Percentiles rank a stretch among this genome's conserved stretches.
Conservation (phyloP, 2,113 vertebrate species). For the Fukomys damarensis region DNA sequence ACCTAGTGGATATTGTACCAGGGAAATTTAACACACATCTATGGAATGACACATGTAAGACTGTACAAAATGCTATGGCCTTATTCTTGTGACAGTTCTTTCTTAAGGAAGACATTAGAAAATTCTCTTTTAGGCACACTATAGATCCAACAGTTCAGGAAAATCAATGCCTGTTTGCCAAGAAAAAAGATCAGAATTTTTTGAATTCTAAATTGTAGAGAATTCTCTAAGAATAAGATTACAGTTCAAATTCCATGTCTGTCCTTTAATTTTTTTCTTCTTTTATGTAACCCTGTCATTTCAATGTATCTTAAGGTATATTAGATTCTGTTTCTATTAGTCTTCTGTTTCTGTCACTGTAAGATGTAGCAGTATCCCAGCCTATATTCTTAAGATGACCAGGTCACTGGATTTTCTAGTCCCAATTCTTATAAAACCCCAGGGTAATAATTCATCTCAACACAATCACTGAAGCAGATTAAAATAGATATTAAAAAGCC, state of each 20-base stretch:
- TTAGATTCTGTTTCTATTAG: not conserved
- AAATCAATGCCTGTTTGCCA: not conserved
- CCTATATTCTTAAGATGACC: not conserved
- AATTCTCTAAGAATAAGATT: conserved; percentile 16
- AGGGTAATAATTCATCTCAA: not conserved
- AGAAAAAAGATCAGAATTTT: not conserved
- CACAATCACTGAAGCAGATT: not conserved
- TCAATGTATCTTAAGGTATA: not conserved
- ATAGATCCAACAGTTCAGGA: not conserved
- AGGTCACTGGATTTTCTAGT: not conserved
- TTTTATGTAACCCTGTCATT: not conserved
- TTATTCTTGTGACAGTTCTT: not conserved
- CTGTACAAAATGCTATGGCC: not conserved
- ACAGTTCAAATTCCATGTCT: not conserved
- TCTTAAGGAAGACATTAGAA: not conserved
- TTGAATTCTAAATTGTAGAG: not conserved
- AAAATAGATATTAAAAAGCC: not conserved
- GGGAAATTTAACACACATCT: not conserved
- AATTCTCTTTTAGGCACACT: not conserved
- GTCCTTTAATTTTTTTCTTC: not conserved
- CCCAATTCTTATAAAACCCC: not conserved
- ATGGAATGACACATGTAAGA: not conserved
- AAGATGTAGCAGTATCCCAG: not conserved
- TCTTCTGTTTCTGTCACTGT: not conserved
- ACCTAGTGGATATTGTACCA: not conserved